A percentile compares a stretch with the other conserved stretches of the same genome.
phyloP scores from a whole-genome alignment of 2,797 vertebrate species.

The Holocentrus rufus region DNA sequence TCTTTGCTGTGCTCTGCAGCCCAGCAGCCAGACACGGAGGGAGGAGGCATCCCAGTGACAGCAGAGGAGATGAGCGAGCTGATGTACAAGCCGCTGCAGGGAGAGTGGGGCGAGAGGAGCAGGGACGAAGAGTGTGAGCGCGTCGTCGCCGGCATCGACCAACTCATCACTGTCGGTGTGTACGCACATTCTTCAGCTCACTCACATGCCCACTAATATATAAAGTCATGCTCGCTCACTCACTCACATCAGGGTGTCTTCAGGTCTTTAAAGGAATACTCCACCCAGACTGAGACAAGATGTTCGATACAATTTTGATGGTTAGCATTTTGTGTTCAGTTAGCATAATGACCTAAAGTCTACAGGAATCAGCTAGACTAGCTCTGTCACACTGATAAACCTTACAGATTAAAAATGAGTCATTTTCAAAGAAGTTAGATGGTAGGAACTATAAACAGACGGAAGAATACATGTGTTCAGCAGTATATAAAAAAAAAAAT shows the following conservation, averaged over 20 bases:
- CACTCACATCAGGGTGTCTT: neutral
- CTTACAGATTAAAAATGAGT: too few species aligned
- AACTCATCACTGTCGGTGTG: conserved; percentile 91
- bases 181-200: conserved; percentile 6
- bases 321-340: too few species aligned
- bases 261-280: too few species aligned
- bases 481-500: too few species aligned
- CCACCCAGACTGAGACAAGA: too few species aligned
- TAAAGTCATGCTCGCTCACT: neutral
- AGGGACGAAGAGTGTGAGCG: conserved; percentile 91
- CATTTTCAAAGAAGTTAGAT: too few species aligned
- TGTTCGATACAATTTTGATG: too few species aligned
- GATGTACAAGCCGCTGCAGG: conserved; percentile 90
- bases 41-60: conserved; percentile 90
- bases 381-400: too few species aligned
- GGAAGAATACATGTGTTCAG: too few species aligned
- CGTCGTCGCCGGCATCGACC: conserved; percentile 88
- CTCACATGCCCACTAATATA: neutral
- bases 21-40: conserved; percentile 87
- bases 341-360: too few species aligned
- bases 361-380: too few species aligned
- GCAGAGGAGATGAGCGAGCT: conserved; percentile 90
- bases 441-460: too few species aligned
- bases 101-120: conserved; percentile 90
- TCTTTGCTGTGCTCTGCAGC: conserved; percentile 75